Evolutionary conservation across 2,888 invertebrate genomes (phyloP), one percentile per base, ranked within the genome.

Genomic region (Aleiodes testaceus): DNA sequence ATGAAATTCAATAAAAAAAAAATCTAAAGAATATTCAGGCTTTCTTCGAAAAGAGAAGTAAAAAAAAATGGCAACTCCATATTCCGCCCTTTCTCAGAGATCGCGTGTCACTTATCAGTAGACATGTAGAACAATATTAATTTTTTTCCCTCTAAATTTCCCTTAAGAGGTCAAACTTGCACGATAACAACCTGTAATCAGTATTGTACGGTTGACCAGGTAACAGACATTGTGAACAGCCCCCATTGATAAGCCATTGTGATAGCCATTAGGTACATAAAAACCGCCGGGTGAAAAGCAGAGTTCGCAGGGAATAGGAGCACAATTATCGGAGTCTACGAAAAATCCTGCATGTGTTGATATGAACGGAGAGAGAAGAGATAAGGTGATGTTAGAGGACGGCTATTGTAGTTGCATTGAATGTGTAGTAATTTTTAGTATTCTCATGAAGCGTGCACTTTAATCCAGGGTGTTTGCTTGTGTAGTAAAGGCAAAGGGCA

Each of bases 401-500:
- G 53, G n/a, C 26, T 7, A 30, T n/a, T 59, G 36, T n/a, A 59
- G 59, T 59, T n/a, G 12, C 16, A 59, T 11, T 44, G 67, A 66
- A 64, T 66, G 55, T 59, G 42, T 36, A 59, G 36, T 59, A 59
- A 59, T 59, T 59, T 59, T 59, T 36, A 59, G 59, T 59, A 59
- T 59, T 14, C 36, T 59, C 42, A 18, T 42, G 59, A 59, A 59
- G 59, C 59, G 36, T 59, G 59, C 59, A 42, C 59, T 59, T 42
- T 59, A 42, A 42, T 59, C 18, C 67, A 9, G 47, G 66, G 47
- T 67, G 69, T 74, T 72, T 73, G 73, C 45, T 72, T 68, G 36
- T 36, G 36, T 36, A 36, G 73, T 73, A 71, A 77, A 75, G 69
- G 73, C 69, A 69, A 70, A 65, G 66, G 66, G 72, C 69, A 72